Conservation (phyloP, 2,888 invertebrate species). For the Netelia melanura region DNA sequence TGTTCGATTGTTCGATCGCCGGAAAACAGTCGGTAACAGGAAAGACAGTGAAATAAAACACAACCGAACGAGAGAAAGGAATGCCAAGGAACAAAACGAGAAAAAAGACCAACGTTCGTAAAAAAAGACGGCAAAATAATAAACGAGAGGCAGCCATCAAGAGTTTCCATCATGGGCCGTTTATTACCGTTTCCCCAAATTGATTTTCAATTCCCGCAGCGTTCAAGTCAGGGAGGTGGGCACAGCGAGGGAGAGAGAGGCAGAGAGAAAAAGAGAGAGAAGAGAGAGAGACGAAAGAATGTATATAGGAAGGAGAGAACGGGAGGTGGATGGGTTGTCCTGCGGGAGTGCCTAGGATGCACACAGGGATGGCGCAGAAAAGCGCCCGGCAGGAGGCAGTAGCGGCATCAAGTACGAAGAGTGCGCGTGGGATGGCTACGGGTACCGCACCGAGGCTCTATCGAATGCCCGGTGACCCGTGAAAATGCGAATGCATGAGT, state of each 20-base stretch:
- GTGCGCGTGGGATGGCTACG: constrained; percentile 53
- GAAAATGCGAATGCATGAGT: constrained; percentile 82
- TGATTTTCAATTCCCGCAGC: constrained; percentile 76
- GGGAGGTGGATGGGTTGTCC: constrained; percentile 45
- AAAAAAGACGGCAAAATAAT: constrained; percentile 28
- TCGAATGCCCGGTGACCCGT: constrained; percentile 81
- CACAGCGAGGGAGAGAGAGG: background rate
- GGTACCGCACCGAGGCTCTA: constrained; percentile 65
- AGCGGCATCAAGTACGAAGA: constrained; percentile 57
- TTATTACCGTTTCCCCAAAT: constrained; percentile 78
- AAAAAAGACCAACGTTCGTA: constrained; percentile 12
- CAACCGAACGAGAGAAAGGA: constrained; percentile 18
- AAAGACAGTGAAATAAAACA: constrained; percentile 9
- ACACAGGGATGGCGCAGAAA: constrained; percentile 29
- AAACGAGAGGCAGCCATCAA: constrained; percentile 22
- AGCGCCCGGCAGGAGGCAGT: constrained; percentile 16
- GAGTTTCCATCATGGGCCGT: constrained; percentile 68
- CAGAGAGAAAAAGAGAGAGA: constrained; percentile 20
- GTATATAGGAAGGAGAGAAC: constrained; percentile 35
- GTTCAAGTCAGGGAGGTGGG: constrained; percentile 36
- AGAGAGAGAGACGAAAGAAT: constrained; percentile 13
- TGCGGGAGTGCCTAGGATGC: constrained; percentile 54
- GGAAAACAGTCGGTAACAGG: background rate
- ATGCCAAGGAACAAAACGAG: constrained; percentile 11
- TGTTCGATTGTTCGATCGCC: constrained; percentile 12